phyloP scores from a whole-genome alignment of 2,113 vertebrate genomes.

The Cyprinus carpio region DNA sequence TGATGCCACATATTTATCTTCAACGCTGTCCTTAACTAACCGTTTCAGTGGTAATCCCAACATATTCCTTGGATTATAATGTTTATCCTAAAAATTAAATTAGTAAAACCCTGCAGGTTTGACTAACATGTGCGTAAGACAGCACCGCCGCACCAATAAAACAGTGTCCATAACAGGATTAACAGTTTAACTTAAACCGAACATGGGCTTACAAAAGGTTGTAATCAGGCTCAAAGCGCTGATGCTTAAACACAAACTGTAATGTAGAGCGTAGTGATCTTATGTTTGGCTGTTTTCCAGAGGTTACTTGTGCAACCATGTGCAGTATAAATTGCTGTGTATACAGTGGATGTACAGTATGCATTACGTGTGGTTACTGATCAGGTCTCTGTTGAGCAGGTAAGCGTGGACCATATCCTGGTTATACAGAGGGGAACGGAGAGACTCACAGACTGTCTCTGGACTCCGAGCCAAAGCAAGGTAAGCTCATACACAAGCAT shows the following conservation, averaged over 20 bases:
- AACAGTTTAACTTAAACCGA: constrained; percentile 73
- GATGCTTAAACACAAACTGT: constrained; percentile 60
- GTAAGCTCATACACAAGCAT: constrained; percentile 50
- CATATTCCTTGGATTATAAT: not conserved
- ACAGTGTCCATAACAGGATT: constrained; percentile 67
- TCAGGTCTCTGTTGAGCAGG: constrained; percentile 60
- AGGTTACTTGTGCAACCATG: not conserved
- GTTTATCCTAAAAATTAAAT: constrained; percentile 32
- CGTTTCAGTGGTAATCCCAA: constrained; percentile 26
- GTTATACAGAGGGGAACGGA: constrained; percentile 67
- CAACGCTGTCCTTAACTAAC: not conserved
- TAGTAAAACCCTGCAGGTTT: not conserved
- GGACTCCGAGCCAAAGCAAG: constrained; percentile 75
- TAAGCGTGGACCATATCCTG: constrained; percentile 67
- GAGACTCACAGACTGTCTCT: constrained; percentile 72
- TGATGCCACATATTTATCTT: not conserved
- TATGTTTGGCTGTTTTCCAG: constrained; percentile 4
- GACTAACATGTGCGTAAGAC: not conserved
- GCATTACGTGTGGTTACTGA: constrained; percentile 12
- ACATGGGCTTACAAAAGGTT: constrained; percentile 71
- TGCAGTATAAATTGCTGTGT: not conserved
- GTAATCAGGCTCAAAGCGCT: constrained; percentile 63
- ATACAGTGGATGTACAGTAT: not conserved
- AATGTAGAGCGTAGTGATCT: not conserved
- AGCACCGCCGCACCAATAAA: not conserved